Evolutionary conservation across 2,888 invertebrate genomes (phyloP).

Genomic region (Drosophila helvetica): DNA sequence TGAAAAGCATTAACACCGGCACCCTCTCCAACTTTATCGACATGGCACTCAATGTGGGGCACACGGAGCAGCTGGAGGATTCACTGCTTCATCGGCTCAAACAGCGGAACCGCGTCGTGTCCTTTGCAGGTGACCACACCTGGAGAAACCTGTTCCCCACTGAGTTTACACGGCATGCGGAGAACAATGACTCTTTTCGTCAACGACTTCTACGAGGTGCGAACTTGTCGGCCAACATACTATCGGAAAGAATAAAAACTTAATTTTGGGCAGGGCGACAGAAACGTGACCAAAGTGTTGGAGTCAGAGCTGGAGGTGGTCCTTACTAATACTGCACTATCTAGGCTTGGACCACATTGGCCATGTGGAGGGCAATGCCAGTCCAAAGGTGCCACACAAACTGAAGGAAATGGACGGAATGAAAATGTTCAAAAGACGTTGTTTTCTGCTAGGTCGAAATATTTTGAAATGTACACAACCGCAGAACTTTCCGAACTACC

Average conservation of each 20-base stretch:
- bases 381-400: conserved; percentile 90
- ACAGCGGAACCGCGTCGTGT: conserved; percentile 86
- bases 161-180: conserved; percentile 87
- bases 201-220: conserved; percentile 94
- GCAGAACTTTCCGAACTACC: conserved; percentile 60
- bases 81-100: conserved; percentile 90
- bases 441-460: neutral
- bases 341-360: conserved; percentile 99
- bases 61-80: conserved; percentile 89
- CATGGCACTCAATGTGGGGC: conserved; percentile 94
- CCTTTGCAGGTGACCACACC: conserved; percentile 98
- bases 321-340: conserved; percentile 96
- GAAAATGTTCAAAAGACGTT: conserved; percentile 87
- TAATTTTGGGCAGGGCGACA: conserved; percentile 76
- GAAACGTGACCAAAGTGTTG: conserved; percentile 77
- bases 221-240: neutral
- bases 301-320: conserved; percentile 85
- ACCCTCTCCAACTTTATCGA: conserved; percentile 96
- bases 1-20: conserved; percentile 93
- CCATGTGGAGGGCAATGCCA: conserved; percentile 93
- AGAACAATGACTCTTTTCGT: conserved; percentile 95
- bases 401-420: conserved; percentile 98
- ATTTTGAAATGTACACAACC: neutral
- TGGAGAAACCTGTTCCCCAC: conserved; percentile 96
- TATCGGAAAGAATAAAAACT: neutral